phyloP scores from a whole-genome alignment of 2,888 invertebrate species.

The Acrocera orbiculus region DNA sequence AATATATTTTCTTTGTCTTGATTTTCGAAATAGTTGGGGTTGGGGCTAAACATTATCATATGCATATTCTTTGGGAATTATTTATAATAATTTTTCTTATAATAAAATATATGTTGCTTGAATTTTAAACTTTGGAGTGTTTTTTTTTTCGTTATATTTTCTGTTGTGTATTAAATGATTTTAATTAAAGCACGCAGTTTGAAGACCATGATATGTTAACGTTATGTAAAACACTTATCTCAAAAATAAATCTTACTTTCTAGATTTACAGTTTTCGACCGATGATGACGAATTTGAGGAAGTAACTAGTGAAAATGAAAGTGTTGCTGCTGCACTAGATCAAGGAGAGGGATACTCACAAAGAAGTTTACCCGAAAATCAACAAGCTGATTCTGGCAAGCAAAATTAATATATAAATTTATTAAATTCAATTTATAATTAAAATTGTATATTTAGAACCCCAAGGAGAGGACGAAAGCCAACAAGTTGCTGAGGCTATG shows the following conservation, averaged over 20 bases:
- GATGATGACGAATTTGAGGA: conserved; percentile 51
- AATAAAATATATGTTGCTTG: no score
- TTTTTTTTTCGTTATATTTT: no score
- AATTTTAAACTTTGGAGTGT: no score
- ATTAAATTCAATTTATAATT: not conserved
- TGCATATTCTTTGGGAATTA: no score
- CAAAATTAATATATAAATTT: not conserved
- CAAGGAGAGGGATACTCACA: conserved; percentile 21
- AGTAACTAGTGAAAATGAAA: conserved; percentile 38
- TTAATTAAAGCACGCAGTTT: no score
- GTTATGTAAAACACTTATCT: not conserved
- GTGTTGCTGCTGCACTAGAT: conserved; percentile 31
- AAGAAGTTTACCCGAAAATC: conserved; percentile 5
- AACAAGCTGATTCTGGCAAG: not conserved
- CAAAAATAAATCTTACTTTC: not conserved
- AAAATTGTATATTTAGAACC: conserved; percentile 23
- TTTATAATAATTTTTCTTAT: no score
- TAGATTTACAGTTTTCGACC: conserved; percentile 53
- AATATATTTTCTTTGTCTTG: no score
- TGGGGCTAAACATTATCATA: no score
- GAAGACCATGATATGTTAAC: no score
- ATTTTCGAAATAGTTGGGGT: no score
- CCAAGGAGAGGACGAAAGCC: conserved; percentile 41
- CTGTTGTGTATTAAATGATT: no score
- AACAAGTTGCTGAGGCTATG: conserved; percentile 61